Conservation (phyloP, 1,140 invertebrate species). For the Belonocnema kinseyi region DNA sequence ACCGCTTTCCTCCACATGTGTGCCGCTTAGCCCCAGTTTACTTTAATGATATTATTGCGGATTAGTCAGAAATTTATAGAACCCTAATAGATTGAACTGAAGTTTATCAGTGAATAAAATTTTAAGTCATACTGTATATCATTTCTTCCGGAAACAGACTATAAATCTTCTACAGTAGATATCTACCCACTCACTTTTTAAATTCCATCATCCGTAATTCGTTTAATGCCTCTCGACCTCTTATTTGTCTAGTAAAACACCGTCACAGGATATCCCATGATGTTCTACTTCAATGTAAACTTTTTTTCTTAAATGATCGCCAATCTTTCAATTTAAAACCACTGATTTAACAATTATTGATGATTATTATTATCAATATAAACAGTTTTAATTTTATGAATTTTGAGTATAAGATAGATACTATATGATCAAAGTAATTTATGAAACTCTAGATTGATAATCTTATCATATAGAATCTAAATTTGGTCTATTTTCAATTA, state of each 20-base stretch:
- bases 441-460: too few species aligned
- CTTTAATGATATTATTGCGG: too few species aligned
- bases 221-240: conserved; percentile 7
- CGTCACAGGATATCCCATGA: conserved; percentile 17
- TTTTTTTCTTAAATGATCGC: not conserved
- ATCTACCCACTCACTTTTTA: conserved; percentile 25
- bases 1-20: too few species aligned
- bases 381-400: not conserved
- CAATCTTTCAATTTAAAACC: not conserved
- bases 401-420: too few species aligned
- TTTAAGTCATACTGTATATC: not conserved
- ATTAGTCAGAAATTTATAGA: too few species aligned
- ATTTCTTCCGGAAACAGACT: conserved; percentile 10
- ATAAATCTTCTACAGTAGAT: conserved; percentile 14
- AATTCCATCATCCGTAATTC: conserved; percentile 18
- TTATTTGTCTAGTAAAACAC: not conserved
- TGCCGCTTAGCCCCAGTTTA: too few species aligned
- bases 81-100: too few species aligned
- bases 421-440: too few species aligned
- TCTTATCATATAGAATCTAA: too few species aligned
- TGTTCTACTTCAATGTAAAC: not conserved
- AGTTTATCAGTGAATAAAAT: too few species aligned
- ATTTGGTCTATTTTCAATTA: too few species aligned
- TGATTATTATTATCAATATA: not conserved
- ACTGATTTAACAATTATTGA: too few species aligned